These are phyloP conservation scores for Pangasianodon gigas DNA, from an alignment of 2,113 vertebrate genomes.

Conservation along the genomic window DNA sequence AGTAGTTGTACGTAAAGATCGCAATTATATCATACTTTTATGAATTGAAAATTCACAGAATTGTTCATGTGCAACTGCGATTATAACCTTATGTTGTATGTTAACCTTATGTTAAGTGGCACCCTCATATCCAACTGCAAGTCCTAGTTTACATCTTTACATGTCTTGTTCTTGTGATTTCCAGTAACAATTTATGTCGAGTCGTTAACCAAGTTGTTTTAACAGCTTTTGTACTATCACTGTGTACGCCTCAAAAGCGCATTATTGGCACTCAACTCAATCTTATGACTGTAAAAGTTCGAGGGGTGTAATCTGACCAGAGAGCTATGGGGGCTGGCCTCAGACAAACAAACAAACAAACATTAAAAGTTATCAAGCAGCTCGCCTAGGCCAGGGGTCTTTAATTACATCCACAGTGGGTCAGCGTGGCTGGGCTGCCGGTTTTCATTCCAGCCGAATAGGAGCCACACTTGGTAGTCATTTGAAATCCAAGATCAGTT, in stretches of 20 bases:
- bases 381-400: too few species aligned
- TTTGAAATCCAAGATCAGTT: background rate
- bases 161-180: background rate
- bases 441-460: background rate
- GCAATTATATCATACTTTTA: background rate
- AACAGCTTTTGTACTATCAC: background rate
- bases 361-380: background rate
- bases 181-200: background rate
- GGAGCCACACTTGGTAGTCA: background rate
- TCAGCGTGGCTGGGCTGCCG: background rate
- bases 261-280: background rate
- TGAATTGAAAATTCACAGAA: slow-evolving; percentile 19
- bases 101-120: background rate
- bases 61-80: background rate
- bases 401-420: background rate
- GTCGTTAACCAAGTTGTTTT: background rate
- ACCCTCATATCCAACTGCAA: background rate
- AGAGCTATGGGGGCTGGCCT: background rate
- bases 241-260: too few species aligned
- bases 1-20: background rate
- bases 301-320: background rate
- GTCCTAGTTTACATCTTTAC: background rate
- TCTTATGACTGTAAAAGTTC: background rate
- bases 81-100: too few species aligned
- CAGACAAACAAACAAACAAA: background rate